phyloP scores from a whole-genome alignment of 2,888 invertebrate species.

The Drosophila subquinaria region DNA sequence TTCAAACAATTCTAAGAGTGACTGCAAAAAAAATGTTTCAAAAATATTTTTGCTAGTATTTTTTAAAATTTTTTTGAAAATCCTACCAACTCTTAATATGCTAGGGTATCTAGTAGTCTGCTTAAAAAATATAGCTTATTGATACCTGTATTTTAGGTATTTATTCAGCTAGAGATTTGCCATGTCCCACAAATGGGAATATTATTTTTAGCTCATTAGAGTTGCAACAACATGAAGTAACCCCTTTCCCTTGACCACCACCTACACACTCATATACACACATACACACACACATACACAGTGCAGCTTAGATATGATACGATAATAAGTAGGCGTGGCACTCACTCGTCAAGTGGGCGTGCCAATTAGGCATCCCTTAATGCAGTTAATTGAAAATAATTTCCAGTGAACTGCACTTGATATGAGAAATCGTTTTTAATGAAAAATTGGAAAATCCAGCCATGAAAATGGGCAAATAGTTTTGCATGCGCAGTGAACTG shows the following conservation, averaged over 20 bases:
- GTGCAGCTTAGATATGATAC: conserved; percentile 31
- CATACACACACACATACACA: conserved; percentile 12
- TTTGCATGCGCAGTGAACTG: conserved; percentile 44
- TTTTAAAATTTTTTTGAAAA: too few relatives aligned
- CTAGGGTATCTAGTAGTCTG: neutral
- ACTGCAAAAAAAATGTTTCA: too few relatives aligned
- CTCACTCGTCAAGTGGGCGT: conserved; percentile 45
- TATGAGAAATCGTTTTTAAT: conserved; percentile 46
- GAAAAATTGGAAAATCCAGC: neutral
- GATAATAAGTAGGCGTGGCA: conserved; percentile 24
- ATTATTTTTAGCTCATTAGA: conserved; percentile 59
- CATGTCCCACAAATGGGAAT: conserved; percentile 33
- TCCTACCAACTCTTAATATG: neutral
- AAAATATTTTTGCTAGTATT: too few relatives aligned
- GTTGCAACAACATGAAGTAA: conserved; percentile 20
- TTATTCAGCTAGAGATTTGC: conserved; percentile 28
- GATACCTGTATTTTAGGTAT: conserved; percentile 15
- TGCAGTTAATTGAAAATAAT: conserved; percentile 69
- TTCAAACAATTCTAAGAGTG: too few relatives aligned
- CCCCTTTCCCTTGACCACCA: neutral
- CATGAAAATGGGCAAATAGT: conserved; percentile 29
- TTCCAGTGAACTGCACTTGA: conserved; percentile 57
- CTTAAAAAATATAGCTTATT: neutral
- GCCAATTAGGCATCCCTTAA: conserved; percentile 25
- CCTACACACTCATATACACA: neutral